Base-by-base conservation (phyloP, 1,140 invertebrate species). In the Cydia amplana region DNA sequence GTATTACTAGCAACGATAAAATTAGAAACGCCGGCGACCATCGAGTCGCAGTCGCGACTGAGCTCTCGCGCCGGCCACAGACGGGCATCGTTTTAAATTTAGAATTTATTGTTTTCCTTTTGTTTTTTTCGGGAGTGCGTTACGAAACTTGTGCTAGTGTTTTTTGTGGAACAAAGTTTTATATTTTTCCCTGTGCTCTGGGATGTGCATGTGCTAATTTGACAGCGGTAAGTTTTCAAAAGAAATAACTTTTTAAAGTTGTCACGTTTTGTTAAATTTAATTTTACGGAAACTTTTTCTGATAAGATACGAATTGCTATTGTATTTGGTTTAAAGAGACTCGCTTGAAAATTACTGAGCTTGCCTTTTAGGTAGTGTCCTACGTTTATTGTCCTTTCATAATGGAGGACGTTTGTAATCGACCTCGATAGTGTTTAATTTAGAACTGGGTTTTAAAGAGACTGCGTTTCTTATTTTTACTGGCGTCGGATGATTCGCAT, bases 1-100 rank as follows among this genome's bases (percentile, higher is more conserved):
- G 90, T 91, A 85, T 92, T 92, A 92, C 90, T 91, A 79, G 82
- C 82, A 80, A 10, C 84, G 90, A 89, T 90, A 91, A 90, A 91
- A 90, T 92, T 92, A 92, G 89, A 92, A 87, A 83, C 83, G 83
- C 80, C 77, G 77, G 79, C 85, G 78, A 78, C 80, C 81, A 79
- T 84, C 76, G 80, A 83, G 84, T 84, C 77, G 79, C 85, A 90
- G 87, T 91, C 89, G 88, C 85, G 80, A 82, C 74, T 77, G 75
- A 83, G 86, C 83, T 80, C 83, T 85, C 85, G 84, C 83, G 79
- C 82, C 85, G 85, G 78, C 51, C 78, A 75, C 49, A 55, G 23
- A 70, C 73, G 73, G 70, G 73, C 73, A 65, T 46, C 75, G 74
- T 78, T 82, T 78, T 75, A 78, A 78, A 82, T 80, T 82, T 79